Percentiles rank a stretch among this genome's conserved stretches.
Evolutionary conservation across 2,888 invertebrate genomes (phyloP).

Genomic region (Athalia rosae): DNA sequence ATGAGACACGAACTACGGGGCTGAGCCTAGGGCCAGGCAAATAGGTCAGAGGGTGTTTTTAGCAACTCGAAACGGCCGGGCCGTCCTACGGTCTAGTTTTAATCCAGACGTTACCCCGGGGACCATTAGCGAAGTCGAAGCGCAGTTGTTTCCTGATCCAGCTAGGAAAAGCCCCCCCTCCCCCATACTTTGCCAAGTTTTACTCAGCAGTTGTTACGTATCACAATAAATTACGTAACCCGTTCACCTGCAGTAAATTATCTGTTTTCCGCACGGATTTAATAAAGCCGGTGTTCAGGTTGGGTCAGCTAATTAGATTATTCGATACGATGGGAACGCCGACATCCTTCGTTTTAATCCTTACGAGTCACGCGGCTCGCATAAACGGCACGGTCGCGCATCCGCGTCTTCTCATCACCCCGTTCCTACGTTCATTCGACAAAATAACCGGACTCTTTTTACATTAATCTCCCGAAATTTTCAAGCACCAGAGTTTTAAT

Average conservation of each 20-base stretch:
- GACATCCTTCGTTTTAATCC: constrained; percentile 45
- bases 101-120: constrained; percentile 18
- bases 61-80: background rate
- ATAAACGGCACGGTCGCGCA: background rate
- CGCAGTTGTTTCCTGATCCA: background rate
- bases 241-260: constrained; percentile 22
- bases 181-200: constrained; percentile 13
- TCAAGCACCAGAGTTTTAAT: background rate
- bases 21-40: constrained; percentile 3
- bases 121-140: background rate
- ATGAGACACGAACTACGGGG: background rate
- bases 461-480: constrained; percentile 13
- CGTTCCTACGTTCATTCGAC: too few relatives aligned
- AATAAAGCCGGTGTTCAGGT: constrained; percentile 34
- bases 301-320: too few relatives aligned
- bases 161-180: constrained; percentile 23
- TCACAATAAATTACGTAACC: constrained; percentile 8
- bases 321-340: constrained; percentile 13
- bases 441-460: background rate
- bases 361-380: background rate
- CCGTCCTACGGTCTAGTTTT: constrained; percentile 1
- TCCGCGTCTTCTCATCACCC: too few relatives aligned
- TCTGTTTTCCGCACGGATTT: constrained; percentile 34
- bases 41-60: constrained; percentile 21
- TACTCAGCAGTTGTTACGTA: background rate